phyloP scores from a whole-genome alignment of 2,113 vertebrate genomes.

The Petaurus breviceps region DNA sequence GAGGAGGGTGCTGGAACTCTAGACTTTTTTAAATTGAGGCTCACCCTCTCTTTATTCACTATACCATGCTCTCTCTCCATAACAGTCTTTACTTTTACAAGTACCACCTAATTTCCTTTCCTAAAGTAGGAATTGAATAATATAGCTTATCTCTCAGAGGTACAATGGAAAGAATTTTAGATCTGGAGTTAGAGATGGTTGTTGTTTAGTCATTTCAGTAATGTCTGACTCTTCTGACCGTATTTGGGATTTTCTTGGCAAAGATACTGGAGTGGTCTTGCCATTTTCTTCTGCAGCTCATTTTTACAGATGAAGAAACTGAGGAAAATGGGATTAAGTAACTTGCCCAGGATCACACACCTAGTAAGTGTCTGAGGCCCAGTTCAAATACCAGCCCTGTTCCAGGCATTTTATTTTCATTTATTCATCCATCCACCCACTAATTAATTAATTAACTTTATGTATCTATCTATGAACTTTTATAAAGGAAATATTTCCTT shows the following conservation, averaged over 20 bases:
- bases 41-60: neutral
- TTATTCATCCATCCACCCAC: neutral
- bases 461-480: neutral
- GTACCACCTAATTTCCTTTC: neutral
- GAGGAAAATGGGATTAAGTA: neutral
- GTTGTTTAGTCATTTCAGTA: too few relatives aligned
- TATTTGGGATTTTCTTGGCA: neutral
- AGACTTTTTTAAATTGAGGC: neutral
- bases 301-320: neutral
- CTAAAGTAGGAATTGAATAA: neutral
- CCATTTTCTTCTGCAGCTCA: neutral
- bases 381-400: neutral
- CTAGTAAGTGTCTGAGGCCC: neutral
- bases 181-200: neutral
- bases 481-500: too few relatives aligned
- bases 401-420: neutral
- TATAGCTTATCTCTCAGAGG: neutral
- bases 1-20: neutral
- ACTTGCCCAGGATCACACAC: neutral
- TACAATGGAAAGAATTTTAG: neutral
- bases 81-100: neutral
- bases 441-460: neutral
- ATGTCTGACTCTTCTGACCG: too few relatives aligned
- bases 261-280: neutral
- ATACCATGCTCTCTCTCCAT: neutral